Conservation (phyloP, 2,888 invertebrate genomes). For the Sussaba pulchella region DNA sequence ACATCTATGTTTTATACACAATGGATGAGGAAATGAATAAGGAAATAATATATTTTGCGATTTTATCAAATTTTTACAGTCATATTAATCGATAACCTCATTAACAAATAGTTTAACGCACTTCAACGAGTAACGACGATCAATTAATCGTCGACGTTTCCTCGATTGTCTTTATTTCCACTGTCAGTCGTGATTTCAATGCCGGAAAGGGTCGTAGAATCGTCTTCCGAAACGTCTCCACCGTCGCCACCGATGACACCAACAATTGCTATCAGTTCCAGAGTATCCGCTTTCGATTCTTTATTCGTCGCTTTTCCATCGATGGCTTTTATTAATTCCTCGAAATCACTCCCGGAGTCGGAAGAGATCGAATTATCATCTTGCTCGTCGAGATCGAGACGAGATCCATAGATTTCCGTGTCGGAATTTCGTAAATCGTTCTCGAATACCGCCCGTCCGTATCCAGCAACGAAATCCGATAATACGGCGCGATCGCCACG, state of each 20-base stretch:
- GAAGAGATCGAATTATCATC: background rate
- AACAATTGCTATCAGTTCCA: slow-evolving; percentile 60
- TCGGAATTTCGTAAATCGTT: slow-evolving; percentile 38
- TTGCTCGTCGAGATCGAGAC: background rate
- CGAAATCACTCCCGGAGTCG: background rate
- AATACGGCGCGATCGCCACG: slow-evolving; percentile 10
- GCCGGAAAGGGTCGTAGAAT: background rate
- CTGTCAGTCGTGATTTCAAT: background rate
- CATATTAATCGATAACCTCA: too few species aligned
- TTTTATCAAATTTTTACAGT: too few species aligned
- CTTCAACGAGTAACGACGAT: background rate
- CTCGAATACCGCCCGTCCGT: slow-evolving; percentile 56
- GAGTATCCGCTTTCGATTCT: slow-evolving; percentile 30
- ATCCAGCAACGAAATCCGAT: slow-evolving; percentile 35
- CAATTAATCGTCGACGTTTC: background rate
- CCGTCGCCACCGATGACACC: slow-evolving; percentile 48
- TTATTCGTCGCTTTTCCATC: background rate
- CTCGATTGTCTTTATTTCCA: background rate
- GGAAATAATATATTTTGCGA: too few species aligned
- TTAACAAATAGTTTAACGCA: background rate
- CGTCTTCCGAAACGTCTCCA: background rate
- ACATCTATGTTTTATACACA: too few species aligned
- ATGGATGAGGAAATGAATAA: too few species aligned
- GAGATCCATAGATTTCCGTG: background rate
- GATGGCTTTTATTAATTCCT: background rate